Conservation (phyloP, 1,140 invertebrate species). For the Drosophila auraria region DNA sequence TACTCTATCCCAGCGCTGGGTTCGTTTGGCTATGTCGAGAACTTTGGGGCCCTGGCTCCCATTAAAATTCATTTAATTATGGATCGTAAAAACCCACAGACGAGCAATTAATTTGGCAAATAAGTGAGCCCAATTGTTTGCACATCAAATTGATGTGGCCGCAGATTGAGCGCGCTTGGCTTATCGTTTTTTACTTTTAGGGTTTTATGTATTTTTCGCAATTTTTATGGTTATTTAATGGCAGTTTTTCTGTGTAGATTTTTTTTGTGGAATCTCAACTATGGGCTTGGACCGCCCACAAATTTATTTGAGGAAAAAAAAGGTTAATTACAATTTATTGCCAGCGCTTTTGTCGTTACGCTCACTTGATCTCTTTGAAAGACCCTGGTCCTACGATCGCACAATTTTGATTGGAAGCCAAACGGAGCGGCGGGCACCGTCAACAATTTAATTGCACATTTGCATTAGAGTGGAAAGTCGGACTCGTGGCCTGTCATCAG, state of each 20-base stretch:
- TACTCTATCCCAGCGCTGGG: constrained; percentile 41
- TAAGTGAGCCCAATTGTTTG: constrained; percentile 50
- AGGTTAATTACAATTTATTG: constrained; percentile 81
- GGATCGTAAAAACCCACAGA: constrained; percentile 44
- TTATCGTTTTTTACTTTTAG: constrained; percentile 24
- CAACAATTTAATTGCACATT: constrained; percentile 84
- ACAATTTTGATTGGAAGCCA: constrained; percentile 69
- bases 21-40: constrained; percentile 28
- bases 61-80: constrained; percentile 67
- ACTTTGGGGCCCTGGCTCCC: constrained; percentile 6
- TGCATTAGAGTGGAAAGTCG: constrained; percentile 76
- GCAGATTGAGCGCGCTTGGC: constrained; percentile 17
- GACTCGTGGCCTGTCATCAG: constrained; percentile 57
- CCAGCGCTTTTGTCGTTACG: constrained; percentile 60
- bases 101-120: constrained; percentile 62
- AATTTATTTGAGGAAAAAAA: constrained; percentile 46
- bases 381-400: constrained; percentile 66
- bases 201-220: constrained; percentile 8
- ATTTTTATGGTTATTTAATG: constrained; percentile 34
- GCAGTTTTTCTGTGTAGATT: constrained; percentile 5
- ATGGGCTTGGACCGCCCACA: constrained; percentile 48
- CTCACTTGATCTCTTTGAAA: constrained; percentile 56
- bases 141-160: constrained; percentile 41
- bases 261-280: constrained; percentile 6
- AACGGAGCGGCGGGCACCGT: constrained; percentile 56